A percentile compares a stretch with the other conserved stretches of the same genome.
Evolutionary conservation across 1,140 invertebrate genomes (phyloP).

Genomic region (Zaprionus africanus): DNA sequence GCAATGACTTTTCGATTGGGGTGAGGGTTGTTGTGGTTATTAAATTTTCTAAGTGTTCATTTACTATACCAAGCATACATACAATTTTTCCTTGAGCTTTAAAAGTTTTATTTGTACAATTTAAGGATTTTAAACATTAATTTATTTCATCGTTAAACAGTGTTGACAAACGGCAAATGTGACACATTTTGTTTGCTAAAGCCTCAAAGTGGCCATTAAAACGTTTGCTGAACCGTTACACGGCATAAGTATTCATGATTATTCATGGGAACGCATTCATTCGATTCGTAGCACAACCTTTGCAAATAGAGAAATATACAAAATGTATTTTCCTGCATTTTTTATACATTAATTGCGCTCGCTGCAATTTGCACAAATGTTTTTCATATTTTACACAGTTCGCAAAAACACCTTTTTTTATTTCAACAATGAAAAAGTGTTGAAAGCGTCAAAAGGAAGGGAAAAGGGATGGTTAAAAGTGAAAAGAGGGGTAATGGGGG

Average conservation of each 20-base stretch:
- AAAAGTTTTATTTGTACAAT: background rate
- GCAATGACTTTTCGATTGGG: background rate
- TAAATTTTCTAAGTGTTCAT: background rate
- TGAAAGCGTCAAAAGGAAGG: background rate
- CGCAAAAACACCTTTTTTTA: background rate
- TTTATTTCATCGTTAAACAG: background rate
- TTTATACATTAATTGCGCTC: slow-evolving; percentile 12
- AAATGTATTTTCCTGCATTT: background rate
- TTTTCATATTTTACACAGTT: slow-evolving; percentile 3
- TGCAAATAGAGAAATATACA: background rate
- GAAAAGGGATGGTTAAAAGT: background rate
- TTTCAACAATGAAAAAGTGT: slow-evolving; percentile 6
- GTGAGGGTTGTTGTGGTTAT: background rate
- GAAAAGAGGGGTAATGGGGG: too few relatives aligned
- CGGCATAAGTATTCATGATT: background rate
- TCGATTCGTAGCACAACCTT: background rate
- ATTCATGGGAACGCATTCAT: slow-evolving; percentile 14
- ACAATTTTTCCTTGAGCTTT: background rate
- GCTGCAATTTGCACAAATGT: slow-evolving; percentile 5
- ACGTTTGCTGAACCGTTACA: background rate
- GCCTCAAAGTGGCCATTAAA: background rate
- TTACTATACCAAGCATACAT: slow-evolving; percentile 5
- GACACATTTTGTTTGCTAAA: background rate
- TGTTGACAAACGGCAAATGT: background rate
- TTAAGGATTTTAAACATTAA: too few relatives aligned